Conservation (phyloP, 1,140 invertebrate species). For the Chrysoperla carnea region DNA sequence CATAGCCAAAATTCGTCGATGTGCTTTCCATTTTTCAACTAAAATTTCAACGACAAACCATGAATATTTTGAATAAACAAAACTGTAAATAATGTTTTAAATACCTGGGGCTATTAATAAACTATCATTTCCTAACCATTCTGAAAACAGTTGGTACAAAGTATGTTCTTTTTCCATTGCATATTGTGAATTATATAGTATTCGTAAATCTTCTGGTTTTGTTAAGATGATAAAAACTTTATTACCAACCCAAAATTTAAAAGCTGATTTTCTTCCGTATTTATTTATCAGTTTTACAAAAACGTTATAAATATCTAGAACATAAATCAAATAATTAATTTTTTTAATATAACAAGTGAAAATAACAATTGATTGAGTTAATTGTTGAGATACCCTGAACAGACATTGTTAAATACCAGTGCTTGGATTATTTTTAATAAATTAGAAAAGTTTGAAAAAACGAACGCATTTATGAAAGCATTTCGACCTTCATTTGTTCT, state of each 20-base stretch:
- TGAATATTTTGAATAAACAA: background rate
- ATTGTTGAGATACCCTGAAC: too few species aligned
- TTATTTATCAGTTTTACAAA: background rate
- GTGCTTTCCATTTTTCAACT: background rate
- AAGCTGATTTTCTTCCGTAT: background rate
- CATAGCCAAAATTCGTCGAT: background rate
- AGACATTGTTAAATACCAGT: too few species aligned
- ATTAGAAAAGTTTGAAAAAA: too few species aligned
- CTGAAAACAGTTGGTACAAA: background rate
- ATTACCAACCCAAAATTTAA: background rate
- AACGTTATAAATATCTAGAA: background rate
- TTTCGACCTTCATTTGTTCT: too few species aligned
- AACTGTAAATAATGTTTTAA: background rate
- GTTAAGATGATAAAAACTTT: background rate
- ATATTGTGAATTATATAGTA: background rate
- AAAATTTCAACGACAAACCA: background rate
- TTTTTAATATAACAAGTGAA: background rate
- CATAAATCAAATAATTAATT: background rate
- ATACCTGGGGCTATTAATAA: background rate
- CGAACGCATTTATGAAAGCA: too few species aligned
- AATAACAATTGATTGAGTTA: background rate
- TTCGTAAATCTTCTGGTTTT: background rate
- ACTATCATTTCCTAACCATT: background rate
- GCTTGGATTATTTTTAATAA: too few species aligned
- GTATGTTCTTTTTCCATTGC: background rate